Conservation (phyloP, 2,113 vertebrate species). For the Sylvicapra grimmia region DNA sequence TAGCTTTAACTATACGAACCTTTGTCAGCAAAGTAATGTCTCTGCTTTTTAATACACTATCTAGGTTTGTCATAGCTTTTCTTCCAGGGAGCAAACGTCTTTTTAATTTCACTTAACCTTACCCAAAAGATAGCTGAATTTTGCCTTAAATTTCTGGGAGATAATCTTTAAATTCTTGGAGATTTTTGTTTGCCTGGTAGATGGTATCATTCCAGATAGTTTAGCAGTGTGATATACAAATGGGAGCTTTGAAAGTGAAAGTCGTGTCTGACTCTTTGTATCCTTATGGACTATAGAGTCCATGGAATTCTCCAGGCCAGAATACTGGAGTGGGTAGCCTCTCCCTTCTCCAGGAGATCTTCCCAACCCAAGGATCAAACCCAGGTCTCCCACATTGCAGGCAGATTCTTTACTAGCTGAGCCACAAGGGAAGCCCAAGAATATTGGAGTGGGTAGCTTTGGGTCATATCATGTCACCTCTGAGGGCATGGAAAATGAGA, state of each 20-base stretch:
- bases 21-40: not conserved
- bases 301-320: not conserved
- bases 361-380: not conserved
- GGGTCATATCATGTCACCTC: not conserved
- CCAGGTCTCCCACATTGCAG: not conserved
- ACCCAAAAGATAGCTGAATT: not conserved
- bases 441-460: not conserved
- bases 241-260: not conserved
- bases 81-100: not conserved
- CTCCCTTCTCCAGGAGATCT: not conserved
- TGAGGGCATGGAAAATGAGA: not conserved
- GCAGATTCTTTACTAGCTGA: not conserved
- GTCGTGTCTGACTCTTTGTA: not conserved
- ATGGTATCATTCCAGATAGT: not conserved
- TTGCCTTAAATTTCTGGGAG: not conserved
- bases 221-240: not conserved
- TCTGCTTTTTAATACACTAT: not conserved
- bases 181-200: not conserved
- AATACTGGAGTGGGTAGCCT: not conserved
- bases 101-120: not conserved
- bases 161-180: not conserved
- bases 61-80: not conserved
- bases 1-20: not conserved
- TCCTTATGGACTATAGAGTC: not conserved
- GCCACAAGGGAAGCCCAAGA: not conserved